These are phyloP conservation scores for Hermaeophaga mercurialis DNA, from an alignment of 2,888 invertebrate species.

Conservation along the genomic window DNA sequence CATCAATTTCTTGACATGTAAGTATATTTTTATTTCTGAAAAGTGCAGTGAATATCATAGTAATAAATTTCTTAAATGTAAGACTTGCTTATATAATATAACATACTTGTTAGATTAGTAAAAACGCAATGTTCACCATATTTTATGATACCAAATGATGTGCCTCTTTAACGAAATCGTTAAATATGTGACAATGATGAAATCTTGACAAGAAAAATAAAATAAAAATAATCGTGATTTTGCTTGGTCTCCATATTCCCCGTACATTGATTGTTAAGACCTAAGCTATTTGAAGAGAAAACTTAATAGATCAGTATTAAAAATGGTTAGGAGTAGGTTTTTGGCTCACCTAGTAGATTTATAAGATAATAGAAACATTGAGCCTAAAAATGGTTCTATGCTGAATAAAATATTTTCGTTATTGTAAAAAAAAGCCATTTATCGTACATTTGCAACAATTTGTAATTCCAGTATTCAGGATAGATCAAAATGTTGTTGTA, in stretches of 20 bases:
- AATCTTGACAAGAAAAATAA: conserved; percentile 35
- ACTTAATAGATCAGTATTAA: conserved; percentile 25
- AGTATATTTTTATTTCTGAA: conserved; percentile 22
- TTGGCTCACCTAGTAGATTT: too few species aligned
- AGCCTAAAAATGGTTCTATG: too few species aligned
- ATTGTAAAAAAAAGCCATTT: too few species aligned
- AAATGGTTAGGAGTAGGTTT: conserved; percentile 23
- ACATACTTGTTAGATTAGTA: conserved; percentile 40
- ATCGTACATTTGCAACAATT: too few species aligned
- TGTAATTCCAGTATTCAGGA: too few species aligned
- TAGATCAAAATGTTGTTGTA: too few species aligned
- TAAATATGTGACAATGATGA: conserved; percentile 45
- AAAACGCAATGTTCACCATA: conserved; percentile 45
- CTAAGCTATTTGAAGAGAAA: conserved; percentile 46
- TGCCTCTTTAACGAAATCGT: conserved; percentile 49
- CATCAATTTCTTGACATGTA: conserved; percentile 10
- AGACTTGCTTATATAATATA: conserved; percentile 40
- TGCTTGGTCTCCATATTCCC: conserved; percentile 51
- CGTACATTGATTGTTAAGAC: conserved; percentile 44
- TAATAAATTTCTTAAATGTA: conserved; percentile 33
- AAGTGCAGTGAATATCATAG: conserved; percentile 32
- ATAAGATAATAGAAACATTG: too few species aligned
- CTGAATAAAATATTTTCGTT: too few species aligned
- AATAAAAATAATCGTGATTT: conserved; percentile 46
- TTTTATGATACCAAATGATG: conserved; percentile 55